A percentile compares a stretch with the other conserved stretches of the same genome.
Conservation (phyloP, 2,888 invertebrate species). For the Chamaedrilus cognettii region DNA sequence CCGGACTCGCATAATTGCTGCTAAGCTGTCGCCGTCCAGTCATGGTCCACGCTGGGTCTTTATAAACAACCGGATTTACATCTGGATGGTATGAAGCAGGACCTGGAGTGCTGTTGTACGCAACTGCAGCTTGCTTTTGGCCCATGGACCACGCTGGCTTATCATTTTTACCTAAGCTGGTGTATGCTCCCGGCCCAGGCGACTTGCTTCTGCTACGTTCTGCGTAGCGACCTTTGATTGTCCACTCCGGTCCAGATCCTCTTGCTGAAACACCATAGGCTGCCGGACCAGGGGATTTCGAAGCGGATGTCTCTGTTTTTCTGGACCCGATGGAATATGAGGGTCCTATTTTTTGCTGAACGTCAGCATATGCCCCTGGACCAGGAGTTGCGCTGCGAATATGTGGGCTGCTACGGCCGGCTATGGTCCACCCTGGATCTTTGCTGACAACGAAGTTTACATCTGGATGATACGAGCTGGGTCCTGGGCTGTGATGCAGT, state of each 20-base stretch:
- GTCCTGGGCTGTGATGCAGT: constrained; percentile 9
- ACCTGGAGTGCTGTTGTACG: constrained; percentile 1
- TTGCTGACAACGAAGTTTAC: constrained; percentile 4
- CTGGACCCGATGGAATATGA: constrained; percentile 15
- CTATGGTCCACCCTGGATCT: constrained; percentile 14
- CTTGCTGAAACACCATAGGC: constrained; percentile 1
- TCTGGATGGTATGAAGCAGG: constrained; percentile 15
- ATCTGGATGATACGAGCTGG: constrained; percentile 13
- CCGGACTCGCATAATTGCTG: neutral
- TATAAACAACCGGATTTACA: constrained; percentile 5
- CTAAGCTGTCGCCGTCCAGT: neutral
- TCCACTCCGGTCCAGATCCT: constrained; percentile 13
- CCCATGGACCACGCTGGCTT: constrained; percentile 5
- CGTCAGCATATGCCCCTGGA: constrained; percentile 12
- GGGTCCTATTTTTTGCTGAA: constrained; percentile 4
- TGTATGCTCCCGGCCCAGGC: constrained; percentile 16
- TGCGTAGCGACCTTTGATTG: constrained; percentile 12
- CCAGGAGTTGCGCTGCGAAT: constrained; percentile 1
- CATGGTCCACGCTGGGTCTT: constrained; percentile 18
- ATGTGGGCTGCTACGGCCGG: neutral
- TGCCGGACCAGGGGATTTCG: constrained; percentile 13
- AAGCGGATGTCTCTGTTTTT: neutral
- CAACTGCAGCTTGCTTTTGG: neutral
- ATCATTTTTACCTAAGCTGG: neutral
- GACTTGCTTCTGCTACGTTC: neutral